These are phyloP conservation scores for Penaeus monodon DNA, from an alignment of 2,888 invertebrate genomes.

Conservation along the genomic window DNA sequence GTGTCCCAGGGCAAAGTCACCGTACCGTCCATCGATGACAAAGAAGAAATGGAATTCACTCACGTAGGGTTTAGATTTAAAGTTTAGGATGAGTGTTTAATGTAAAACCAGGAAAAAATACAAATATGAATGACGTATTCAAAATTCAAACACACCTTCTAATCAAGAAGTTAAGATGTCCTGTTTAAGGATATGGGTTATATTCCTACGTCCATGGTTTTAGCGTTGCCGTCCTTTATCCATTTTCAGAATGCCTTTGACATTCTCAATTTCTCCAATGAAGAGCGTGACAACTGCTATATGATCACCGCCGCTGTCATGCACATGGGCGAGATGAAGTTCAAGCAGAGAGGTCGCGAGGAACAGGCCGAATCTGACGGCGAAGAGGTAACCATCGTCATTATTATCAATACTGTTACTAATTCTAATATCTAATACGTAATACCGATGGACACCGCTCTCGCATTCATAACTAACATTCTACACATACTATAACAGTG, in stretches of 20 bases:
- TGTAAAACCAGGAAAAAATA: no score
- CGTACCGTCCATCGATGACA: constrained; percentile 91
- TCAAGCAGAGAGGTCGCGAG: constrained; percentile 76
- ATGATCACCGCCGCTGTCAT: constrained; percentile 97
- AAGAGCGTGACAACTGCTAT: constrained; percentile 76
- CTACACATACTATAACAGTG: no score
- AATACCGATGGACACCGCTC: no score
- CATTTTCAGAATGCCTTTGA: constrained; percentile 74
- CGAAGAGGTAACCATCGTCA: constrained; percentile 66
- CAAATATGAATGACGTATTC: no score
- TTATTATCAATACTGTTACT: no score
- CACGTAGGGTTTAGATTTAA: constrained; percentile 36
- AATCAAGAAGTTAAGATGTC: no score
- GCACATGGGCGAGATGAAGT: constrained; percentile 92
- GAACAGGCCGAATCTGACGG: constrained; percentile 74
- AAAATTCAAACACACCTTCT: no score
- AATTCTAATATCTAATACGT: no score
- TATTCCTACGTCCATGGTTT: no score
- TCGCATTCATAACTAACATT: no score
- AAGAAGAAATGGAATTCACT: constrained; percentile 84
- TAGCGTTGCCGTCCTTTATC: not conserved
- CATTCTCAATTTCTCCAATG: constrained; percentile 73
- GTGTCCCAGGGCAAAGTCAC: constrained; percentile 93
- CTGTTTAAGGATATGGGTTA: no score
- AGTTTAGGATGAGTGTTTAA: no score